Conservation (phyloP, 1,140 invertebrate species). For the Planococcus citri region DNA sequence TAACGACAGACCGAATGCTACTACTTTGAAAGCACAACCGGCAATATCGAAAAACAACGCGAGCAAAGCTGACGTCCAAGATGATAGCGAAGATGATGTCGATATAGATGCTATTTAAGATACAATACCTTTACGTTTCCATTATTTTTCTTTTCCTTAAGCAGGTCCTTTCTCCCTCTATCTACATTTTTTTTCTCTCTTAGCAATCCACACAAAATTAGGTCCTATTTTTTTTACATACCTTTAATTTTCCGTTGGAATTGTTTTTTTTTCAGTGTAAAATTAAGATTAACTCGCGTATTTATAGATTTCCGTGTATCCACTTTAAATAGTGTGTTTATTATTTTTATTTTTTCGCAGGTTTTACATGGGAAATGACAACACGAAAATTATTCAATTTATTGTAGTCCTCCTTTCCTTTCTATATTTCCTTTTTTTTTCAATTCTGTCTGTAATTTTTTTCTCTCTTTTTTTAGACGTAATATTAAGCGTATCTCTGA, state of each 20-base stretch:
- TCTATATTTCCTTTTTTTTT: too few species aligned
- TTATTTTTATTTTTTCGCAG: background rate
- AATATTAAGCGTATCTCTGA: background rate
- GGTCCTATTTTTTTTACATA: too few species aligned
- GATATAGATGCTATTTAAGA: slow-evolving; percentile 80
- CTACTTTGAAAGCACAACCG: slow-evolving; percentile 53
- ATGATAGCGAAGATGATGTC: slow-evolving; percentile 60
- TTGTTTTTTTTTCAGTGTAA: background rate
- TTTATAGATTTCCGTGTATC: background rate
- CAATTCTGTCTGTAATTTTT: background rate
- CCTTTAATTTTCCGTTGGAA: too few species aligned
- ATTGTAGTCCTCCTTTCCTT: background rate
- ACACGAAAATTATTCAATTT: background rate
- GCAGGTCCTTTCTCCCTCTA: too few species aligned
- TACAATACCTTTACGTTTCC: too few species aligned
- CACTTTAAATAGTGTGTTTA: background rate
- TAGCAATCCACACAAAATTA: background rate
- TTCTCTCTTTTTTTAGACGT: background rate
- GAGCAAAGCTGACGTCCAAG: slow-evolving; percentile 36
- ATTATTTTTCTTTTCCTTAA: too few species aligned
- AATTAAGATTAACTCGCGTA: background rate
- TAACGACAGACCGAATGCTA: slow-evolving; percentile 65
- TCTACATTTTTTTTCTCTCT: background rate
- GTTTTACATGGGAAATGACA: background rate
- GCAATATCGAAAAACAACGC: slow-evolving; percentile 24